Evolutionary conservation across 2,113 vertebrate genomes (phyloP).

Genomic region (Thamnophis sirtalis): DNA sequence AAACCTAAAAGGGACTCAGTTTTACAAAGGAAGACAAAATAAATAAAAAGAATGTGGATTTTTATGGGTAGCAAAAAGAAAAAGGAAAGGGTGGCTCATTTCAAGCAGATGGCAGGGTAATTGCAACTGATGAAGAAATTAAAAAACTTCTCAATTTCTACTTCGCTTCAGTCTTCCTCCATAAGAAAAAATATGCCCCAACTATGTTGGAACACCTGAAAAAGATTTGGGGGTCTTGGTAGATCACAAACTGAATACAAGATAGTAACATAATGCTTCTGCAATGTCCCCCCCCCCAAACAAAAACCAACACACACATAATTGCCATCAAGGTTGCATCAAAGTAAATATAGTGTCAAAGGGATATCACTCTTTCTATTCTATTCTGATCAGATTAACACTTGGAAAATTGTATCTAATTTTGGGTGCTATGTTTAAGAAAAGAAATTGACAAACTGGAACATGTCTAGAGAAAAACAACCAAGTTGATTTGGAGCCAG

Average conservation of each 20-base stretch:
- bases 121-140: background rate
- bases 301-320: background rate
- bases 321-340: background rate
- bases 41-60: background rate
- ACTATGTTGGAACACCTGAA: background rate
- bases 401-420: background rate
- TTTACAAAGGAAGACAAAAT: background rate
- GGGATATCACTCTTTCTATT: background rate
- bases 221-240: background rate
- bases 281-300: background rate
- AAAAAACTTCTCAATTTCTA: background rate
- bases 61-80: background rate
- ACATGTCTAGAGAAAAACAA: background rate
- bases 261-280: background rate
- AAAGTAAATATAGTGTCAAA: background rate
- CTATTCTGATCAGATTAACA: background rate
- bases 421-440: background rate
- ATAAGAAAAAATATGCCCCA: background rate
- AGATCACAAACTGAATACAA: background rate
- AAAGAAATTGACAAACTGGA: background rate
- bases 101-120: background rate
- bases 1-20: background rate
- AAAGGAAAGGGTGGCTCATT: background rate
- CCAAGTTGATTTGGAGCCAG: background rate
- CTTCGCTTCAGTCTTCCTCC: background rate